Base-by-base conservation (phyloP, 2,797 vertebrate genomes). In the Cetoscarus ocellatus region DNA sequence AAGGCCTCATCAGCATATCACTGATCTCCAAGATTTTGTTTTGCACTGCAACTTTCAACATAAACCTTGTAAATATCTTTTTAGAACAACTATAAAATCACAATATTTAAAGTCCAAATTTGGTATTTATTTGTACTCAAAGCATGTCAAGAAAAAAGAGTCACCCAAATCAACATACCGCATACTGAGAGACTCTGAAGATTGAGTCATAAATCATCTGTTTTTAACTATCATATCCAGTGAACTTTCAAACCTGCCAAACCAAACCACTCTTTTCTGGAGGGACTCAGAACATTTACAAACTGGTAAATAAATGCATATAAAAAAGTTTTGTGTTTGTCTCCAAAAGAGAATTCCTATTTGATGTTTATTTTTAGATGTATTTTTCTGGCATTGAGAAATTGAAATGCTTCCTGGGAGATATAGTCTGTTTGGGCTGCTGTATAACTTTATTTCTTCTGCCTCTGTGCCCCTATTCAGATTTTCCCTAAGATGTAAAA, bases 211-310 rank as follows among this genome's bases (percentile, higher is more conserved):
- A 61, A 79, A 72, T 64, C 1, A 67, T 38, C 45, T 66, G 35
- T 64, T 67, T 71, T 71, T 48, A 64, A 49, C n/a, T 49, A 42
- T 67, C 64, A 73, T 44, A 60, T 72, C 18, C 49, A 42, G 27
- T 70, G 48, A 87, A 84, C 74, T 75, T 77, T 49, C 75, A 71
- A 79, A 81, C 73, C 52, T 71, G 55, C 64, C 67, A 68, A 80
- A 73, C 56, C 67, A 60, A 12, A 62, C 35, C 54, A 53, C 3
- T 19, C 9, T 70, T 59, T 65, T 66, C 52, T 53, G 10, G 14
- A 45, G 63, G 64, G 34, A 45, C 50, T 51, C 67, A 52, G 39
- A 70, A 55, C 50, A 59, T 67, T 39, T 60, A 50, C n/a, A 54
- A 62, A 74, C 36, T 45, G 17, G 40, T 38, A 72, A 65, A 48